phyloP scores from a whole-genome alignment of 2,113 vertebrate genomes.

The Petromus typicus region DNA sequence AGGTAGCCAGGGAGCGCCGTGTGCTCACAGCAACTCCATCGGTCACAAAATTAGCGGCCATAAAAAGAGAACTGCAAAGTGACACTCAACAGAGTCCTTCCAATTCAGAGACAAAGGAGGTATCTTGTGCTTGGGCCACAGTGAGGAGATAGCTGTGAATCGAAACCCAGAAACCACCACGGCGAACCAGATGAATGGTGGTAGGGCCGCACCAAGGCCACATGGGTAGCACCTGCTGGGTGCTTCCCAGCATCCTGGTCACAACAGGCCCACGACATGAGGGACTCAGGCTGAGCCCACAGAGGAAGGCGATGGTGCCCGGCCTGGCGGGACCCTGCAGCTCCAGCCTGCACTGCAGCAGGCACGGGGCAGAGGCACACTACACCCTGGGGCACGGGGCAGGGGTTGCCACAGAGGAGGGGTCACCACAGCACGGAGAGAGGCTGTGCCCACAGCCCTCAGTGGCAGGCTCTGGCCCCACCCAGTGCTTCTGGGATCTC shows the following conservation, averaged over 20 bases:
- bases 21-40: neutral
- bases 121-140: accelerated
- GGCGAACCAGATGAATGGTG: neutral
- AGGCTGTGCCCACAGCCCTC: neutral
- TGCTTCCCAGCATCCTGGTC: neutral
- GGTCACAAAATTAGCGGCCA: neutral
- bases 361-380: no score
- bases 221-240: no score
- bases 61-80: neutral
- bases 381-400: no score
- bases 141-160: neutral
- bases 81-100: neutral
- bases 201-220: accelerated
- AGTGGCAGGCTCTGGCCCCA: neutral
- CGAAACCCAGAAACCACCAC: neutral
- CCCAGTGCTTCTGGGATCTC: neutral
- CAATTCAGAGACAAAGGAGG: neutral
- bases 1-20: accelerated
- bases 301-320: neutral
- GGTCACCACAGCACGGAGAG: neutral
- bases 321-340: no score
- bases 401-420: neutral
- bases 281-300: neutral
- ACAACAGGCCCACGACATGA: neutral
- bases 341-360: no score